Conservation (phyloP, 2,797 vertebrate species). For the Urophycis tenuis region DNA sequence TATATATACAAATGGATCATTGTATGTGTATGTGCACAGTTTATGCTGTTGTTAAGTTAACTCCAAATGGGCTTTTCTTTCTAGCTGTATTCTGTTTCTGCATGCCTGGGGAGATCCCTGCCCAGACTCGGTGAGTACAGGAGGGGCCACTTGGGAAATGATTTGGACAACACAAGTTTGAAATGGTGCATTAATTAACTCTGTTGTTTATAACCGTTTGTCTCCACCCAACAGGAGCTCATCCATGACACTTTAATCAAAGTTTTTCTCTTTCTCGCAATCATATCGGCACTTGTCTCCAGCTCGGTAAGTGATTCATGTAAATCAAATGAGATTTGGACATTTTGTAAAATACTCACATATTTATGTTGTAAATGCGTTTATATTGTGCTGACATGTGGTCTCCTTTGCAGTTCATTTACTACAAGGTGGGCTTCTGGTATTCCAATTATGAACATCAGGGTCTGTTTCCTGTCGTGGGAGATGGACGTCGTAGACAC, state of each 20-base stretch:
- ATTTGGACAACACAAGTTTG: neutral
- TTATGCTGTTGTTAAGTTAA: neutral
- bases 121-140: slow-evolving; percentile 49
- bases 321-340: neutral
- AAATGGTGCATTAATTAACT: neutral
- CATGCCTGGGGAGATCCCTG: slow-evolving; percentile 56
- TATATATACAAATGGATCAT: neutral
- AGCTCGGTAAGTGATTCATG: slow-evolving; percentile 66
- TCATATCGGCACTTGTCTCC: slow-evolving; percentile 63
- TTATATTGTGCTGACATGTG: neutral
- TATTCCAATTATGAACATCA: slow-evolving; percentile 47
- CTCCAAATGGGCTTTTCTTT: slow-evolving; percentile 11
- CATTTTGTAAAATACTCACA: neutral
- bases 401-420: slow-evolving; percentile 63
- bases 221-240: slow-evolving; percentile 27
- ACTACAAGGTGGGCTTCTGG: slow-evolving; percentile 64
- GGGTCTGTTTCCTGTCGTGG: slow-evolving; percentile 52
- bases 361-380: neutral
- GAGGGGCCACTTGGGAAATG: neutral
- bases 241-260: slow-evolving; percentile 47
- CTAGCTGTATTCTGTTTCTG: slow-evolving; percentile 76
- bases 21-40: neutral
- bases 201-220: neutral
- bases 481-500: slow-evolving; percentile 50
- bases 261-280: slow-evolving; percentile 53